phyloP scores from a whole-genome alignment of 2,113 vertebrate species.

The Phrynocephalus versicolor region DNA sequence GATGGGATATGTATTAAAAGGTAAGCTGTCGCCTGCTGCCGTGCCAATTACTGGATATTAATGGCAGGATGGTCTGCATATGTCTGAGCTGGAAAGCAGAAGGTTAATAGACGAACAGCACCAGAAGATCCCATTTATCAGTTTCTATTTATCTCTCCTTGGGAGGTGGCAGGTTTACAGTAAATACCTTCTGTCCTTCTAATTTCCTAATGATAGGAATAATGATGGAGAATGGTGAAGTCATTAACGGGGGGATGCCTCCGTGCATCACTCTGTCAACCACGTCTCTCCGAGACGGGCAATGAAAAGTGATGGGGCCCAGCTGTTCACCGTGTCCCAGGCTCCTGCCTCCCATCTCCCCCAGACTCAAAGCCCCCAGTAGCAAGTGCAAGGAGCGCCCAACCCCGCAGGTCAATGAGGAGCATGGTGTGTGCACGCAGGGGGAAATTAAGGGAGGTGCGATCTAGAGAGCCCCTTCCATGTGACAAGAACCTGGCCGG shows the following conservation, averaged over 20 bases:
- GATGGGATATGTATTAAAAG: slow-evolving; percentile 36
- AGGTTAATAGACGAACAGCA: slow-evolving; percentile 97
- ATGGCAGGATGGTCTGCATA: slow-evolving; percentile 92
- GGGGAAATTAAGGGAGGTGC: neutral
- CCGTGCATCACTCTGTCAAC: slow-evolving; percentile 98
- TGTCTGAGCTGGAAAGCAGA: slow-evolving; percentile 92
- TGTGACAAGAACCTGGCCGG: too few relatives aligned
- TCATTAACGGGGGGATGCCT: slow-evolving; percentile 97
- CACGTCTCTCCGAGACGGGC: slow-evolving; percentile 87
- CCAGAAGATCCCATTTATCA: slow-evolving; percentile 98
- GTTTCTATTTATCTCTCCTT: slow-evolving; percentile 99
- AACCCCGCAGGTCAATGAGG: slow-evolving; percentile 25
- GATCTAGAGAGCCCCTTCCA: slow-evolving; percentile 3
- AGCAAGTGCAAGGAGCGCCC: slow-evolving; percentile 51
- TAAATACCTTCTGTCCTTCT: slow-evolving; percentile 99
- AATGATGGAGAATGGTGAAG: slow-evolving; percentile 99
- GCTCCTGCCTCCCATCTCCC: slow-evolving; percentile 64
- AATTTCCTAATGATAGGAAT: slow-evolving; percentile 99
- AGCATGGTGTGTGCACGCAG: neutral
- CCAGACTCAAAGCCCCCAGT: slow-evolving; percentile 46
- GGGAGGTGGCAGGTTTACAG: slow-evolving; percentile 99
- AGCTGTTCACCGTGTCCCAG: slow-evolving; percentile 84
- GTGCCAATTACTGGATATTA: slow-evolving; percentile 91
- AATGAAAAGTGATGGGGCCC: slow-evolving; percentile 97
- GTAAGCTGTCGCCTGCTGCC: slow-evolving; percentile 70